Conservation (phyloP, 2,888 invertebrate genomes). For the Callyntrura guangdongensis region DNA sequence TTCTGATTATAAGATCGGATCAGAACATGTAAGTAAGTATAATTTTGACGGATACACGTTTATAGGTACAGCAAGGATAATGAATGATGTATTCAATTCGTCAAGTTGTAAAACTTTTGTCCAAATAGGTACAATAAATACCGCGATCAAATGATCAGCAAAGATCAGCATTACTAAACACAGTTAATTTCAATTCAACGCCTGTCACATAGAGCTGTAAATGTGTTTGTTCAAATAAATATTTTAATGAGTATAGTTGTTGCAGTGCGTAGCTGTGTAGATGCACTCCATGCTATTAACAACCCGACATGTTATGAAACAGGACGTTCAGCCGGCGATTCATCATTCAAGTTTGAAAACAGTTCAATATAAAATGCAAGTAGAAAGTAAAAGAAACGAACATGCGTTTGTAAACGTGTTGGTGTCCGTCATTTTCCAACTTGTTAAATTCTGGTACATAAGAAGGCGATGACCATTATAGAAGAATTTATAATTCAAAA, state of each 20-base stretch:
- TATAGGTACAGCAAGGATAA: no score
- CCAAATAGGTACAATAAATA: no score
- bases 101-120: no score
- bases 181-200: constrained; percentile 15
- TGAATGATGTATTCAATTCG: no score
- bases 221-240: not conserved
- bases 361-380: not conserved
- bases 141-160: no score
- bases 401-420: not conserved
- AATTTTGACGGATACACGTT: not conserved
- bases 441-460: not conserved
- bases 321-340: no score
- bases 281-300: not conserved
- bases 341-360: not conserved
- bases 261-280: not conserved
- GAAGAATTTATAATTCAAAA: not conserved
- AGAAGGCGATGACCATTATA: not conserved
- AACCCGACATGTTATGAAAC: no score
- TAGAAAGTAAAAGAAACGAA: not conserved
- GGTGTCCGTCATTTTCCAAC: constrained; percentile 9
- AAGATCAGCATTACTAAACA: no score
- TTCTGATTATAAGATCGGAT: no score
- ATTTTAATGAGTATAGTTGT: not conserved
- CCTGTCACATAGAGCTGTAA: not conserved
- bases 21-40: no score